Evolutionary conservation across 2,797 vertebrate species (phyloP).

Genomic region (Dallia pectoralis): DNA sequence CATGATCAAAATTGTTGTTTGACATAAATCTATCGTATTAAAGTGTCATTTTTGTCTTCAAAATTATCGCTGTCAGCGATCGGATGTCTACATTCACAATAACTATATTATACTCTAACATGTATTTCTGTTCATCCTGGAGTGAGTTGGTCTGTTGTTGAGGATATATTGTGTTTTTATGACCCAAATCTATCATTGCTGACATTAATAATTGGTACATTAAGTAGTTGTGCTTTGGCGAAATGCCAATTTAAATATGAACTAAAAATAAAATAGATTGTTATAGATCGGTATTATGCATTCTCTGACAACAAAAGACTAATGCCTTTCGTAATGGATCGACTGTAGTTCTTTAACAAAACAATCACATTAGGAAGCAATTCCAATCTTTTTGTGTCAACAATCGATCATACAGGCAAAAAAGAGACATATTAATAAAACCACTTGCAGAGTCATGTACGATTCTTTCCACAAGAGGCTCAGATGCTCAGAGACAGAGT

Average conservation of each 20-base stretch:
- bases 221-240: not conserved
- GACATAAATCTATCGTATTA: too few relatives aligned
- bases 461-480: slow-evolving; percentile 59
- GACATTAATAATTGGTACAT: not conserved
- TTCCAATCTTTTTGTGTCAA: slow-evolving; percentile 68
- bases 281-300: slow-evolving; percentile 52
- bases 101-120: too few relatives aligned
- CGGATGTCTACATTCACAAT: too few relatives aligned
- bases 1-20: too few relatives aligned
- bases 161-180: too few relatives aligned
- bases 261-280: slow-evolving; percentile 31
- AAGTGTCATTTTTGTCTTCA: too few relatives aligned
- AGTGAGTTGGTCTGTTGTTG: too few relatives aligned
- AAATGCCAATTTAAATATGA: not conserved
- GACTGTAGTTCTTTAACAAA: slow-evolving; percentile 66
- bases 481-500: slow-evolving; percentile 61
- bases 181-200: too few relatives aligned
- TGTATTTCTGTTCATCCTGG: too few relatives aligned
- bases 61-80: too few relatives aligned
- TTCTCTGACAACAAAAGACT: slow-evolving; percentile 37
- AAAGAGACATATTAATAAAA: slow-evolving; percentile 66
- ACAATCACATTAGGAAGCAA: slow-evolving; percentile 66
- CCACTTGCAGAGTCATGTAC: slow-evolving; percentile 66
- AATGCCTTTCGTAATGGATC: slow-evolving; percentile 65
- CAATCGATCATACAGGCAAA: slow-evolving; percentile 71